Percentiles rank a stretch among this genome's conserved stretches.
Conservation (phyloP, 1,140 invertebrate species). For the Drosophila chauvacae region DNA sequence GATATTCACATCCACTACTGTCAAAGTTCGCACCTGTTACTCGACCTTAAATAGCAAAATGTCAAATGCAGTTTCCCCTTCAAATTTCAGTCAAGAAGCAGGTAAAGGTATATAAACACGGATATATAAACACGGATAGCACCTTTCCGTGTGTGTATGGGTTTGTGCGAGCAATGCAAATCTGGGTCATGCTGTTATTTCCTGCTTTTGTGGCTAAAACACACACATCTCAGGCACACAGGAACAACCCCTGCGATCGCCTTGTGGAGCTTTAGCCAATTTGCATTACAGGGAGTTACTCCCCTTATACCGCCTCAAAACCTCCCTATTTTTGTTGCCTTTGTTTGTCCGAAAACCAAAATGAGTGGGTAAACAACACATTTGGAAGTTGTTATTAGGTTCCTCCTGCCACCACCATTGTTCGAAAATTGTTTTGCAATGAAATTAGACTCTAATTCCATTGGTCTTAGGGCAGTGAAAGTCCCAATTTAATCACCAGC, state of each 20-base stretch:
- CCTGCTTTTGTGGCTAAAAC: constrained; percentile 68
- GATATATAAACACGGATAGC: constrained; percentile 42
- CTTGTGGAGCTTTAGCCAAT: constrained; percentile 64
- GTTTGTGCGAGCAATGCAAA: constrained; percentile 43
- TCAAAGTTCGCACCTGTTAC: not conserved
- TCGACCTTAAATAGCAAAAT: constrained; percentile 22
- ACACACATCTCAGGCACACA: not conserved
- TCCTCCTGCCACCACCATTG: constrained; percentile 29
- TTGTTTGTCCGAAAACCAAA: constrained; percentile 45
- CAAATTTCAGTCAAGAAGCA: constrained; percentile 39
- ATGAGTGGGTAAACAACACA: constrained; percentile 63
- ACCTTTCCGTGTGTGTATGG: constrained; percentile 5
- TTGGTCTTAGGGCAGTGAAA: constrained; percentile 38
- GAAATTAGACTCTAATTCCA: constrained; percentile 75
- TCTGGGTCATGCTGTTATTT: constrained; percentile 77
- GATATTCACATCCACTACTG: not conserved
- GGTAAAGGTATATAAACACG: not conserved
- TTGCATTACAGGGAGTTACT: constrained; percentile 54
- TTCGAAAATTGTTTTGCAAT: constrained; percentile 78
- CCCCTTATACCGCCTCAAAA: not conserved
- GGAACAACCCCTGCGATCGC: constrained; percentile 48
- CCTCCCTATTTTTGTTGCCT: not conserved
- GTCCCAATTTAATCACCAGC: constrained; percentile 20
- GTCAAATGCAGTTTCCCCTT: constrained; percentile 46
- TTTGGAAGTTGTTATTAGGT: constrained; percentile 63